Evolutionary conservation across 2,888 invertebrate genomes (phyloP).

Genomic region (Oeneis ivallda): DNA sequence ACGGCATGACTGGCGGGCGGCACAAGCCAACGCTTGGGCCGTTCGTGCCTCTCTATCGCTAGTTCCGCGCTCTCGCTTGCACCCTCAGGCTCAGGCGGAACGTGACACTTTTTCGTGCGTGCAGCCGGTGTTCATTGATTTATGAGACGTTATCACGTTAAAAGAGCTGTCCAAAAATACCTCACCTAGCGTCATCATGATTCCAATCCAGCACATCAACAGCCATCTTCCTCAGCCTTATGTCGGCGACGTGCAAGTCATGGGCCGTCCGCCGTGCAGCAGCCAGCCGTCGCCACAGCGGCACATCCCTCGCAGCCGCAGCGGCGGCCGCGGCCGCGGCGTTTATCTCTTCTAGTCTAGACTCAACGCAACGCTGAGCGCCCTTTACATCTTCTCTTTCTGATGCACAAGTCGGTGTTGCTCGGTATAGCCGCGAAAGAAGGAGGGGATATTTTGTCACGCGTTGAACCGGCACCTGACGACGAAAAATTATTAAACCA

Average conservation of each 20-base stretch:
- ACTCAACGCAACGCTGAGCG: constrained; percentile 95
- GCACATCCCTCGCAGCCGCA: constrained; percentile 92
- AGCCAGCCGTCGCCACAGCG: constrained; percentile 94
- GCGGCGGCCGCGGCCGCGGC: constrained; percentile 95
- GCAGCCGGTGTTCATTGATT: too few relatives aligned
- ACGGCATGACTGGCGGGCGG: too few relatives aligned
- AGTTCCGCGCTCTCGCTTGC: too few relatives aligned
- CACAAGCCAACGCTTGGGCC: too few relatives aligned
- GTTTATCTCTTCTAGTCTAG: constrained; percentile 96
- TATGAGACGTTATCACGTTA: too few relatives aligned
- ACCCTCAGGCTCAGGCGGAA: too few relatives aligned
- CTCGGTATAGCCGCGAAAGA: constrained; percentile 93
- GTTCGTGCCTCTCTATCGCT: too few relatives aligned
- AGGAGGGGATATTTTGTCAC: constrained; percentile 98
- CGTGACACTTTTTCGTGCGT: too few relatives aligned
- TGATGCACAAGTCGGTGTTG: constrained; percentile 92
- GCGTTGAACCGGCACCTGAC: constrained; percentile 95
- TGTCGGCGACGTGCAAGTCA: constrained; percentile 94
- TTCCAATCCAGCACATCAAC: constrained; percentile 97
- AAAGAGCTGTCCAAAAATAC: too few relatives aligned
- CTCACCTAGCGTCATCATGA: constrained; percentile 90
- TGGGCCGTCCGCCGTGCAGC: constrained; percentile 88
- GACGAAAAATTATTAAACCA: constrained; percentile 18
- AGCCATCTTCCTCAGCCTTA: constrained; percentile 95
- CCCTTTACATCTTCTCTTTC: constrained; percentile 91